These are phyloP conservation scores for Tragelaphus imberbis DNA, from an alignment of 2,113 vertebrate species.

Conservation along the genomic window DNA sequence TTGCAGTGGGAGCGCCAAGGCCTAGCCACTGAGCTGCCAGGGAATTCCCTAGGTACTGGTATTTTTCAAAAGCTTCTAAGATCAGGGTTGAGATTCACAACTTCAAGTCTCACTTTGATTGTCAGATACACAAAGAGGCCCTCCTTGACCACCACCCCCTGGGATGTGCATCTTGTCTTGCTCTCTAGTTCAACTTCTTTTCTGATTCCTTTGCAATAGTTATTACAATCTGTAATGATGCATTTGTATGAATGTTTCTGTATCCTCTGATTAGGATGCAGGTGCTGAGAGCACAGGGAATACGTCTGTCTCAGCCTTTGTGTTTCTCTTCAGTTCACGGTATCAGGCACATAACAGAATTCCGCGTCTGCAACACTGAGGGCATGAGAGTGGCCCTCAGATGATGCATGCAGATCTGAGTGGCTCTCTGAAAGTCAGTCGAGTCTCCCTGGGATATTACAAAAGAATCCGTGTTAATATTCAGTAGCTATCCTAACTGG, in stretches of 20 bases:
- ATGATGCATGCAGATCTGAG: too few relatives aligned
- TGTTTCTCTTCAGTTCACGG: background rate
- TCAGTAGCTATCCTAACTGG: background rate
- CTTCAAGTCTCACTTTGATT: background rate
- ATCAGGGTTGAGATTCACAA: background rate
- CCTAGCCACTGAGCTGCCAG: background rate
- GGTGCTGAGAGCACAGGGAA: background rate
- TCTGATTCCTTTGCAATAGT: background rate
- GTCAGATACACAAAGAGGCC: background rate
- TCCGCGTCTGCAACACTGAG: background rate
- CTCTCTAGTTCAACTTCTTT: background rate
- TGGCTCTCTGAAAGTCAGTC: background rate
- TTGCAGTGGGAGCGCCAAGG: background rate
- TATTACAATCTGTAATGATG: background rate
- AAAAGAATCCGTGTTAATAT: background rate
- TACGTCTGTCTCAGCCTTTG: background rate
- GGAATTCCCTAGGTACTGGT: background rate
- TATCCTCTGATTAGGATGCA: background rate
- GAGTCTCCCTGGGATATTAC: background rate
- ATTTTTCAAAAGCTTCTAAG: background rate
- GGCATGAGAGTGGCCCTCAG: background rate
- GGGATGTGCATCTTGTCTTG: background rate
- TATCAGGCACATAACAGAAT: background rate
- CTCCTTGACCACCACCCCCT: background rate
- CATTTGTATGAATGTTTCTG: background rate